Evolutionary conservation across 2,113 vertebrate genomes (phyloP).

Genomic region (Narcine bancroftii): DNA sequence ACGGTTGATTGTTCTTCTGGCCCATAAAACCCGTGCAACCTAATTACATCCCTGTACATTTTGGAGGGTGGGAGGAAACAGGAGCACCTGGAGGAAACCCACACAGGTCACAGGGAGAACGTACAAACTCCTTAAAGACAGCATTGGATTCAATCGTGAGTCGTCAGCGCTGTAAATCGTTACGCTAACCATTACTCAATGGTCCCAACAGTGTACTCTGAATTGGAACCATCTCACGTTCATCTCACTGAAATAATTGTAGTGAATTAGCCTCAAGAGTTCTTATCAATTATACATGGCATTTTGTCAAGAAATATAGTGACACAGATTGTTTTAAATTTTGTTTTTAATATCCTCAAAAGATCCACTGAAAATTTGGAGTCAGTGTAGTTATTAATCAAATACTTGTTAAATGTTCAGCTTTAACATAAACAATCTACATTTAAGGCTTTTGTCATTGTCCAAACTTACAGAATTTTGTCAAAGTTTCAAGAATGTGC

Average conservation of each 20-base stretch:
- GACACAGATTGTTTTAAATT: background rate
- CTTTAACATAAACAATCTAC: background rate
- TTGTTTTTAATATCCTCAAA: background rate
- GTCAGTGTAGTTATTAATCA: background rate
- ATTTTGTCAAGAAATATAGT: background rate
- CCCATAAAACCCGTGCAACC: no score
- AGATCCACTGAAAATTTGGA: background rate
- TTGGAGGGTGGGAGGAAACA: no score
- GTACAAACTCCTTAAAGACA: no score
- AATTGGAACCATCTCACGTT: background rate
- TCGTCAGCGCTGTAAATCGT: no score
- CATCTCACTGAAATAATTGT: background rate
- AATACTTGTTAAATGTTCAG: background rate
- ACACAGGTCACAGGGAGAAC: no score
- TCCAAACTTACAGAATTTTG: slow-evolving; percentile 7
- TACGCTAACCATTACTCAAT: no score
- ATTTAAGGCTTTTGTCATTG: background rate
- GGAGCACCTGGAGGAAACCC: no score
- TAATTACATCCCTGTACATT: no score
- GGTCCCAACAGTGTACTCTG: background rate
- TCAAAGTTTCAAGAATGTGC: slow-evolving; percentile 16
- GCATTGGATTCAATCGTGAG: no score
- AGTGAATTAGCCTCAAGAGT: background rate
- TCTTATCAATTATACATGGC: background rate
- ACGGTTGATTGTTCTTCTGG: no score